Base-by-base conservation (phyloP, 2,888 invertebrate species). In the Adelphocoris suturalis region DNA sequence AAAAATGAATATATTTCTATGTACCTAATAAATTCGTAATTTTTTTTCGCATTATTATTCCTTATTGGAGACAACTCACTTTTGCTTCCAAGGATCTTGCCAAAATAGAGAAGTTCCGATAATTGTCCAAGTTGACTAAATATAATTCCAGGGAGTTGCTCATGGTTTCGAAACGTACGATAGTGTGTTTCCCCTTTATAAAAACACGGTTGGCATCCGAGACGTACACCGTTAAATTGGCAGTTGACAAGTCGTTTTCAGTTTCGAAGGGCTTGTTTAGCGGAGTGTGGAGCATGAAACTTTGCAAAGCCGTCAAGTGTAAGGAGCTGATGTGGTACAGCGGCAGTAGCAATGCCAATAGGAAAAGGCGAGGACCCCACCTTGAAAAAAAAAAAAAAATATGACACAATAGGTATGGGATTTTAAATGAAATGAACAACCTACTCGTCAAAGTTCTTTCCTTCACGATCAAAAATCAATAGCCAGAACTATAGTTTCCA, bases 301-400 rank as follows among this genome's bases (percentile, higher is more conserved):
- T 86, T 37, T 86, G 86, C 27, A 86, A n/a, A n/a, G 75, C 23
- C n/a, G 75, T 86, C 27, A 28, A 47, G 47, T 86, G 68, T 46
- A 86, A 48, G 16, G 76, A 27, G 28, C 86, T 86, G 75, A 86
- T 75, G 23, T 86, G 86, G 47, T 75, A 75, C 19, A 86, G 23
- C 16, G 75, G 47, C 11, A 86, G 52, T 46, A 86, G 47, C 14
- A 86, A 47, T 16, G 19, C 9, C 16, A 23, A 47, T 0, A 86
- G 47, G 19, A 47, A 76, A 19, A 86, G 48, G 9, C 86, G 68
- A 9, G 46, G 47, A 23, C 86, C 46, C 86, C 86, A 86, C 47
- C 86, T 86, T 23, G 1, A 23, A 82, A 47, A 4, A 48, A 57
- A 28, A 12, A 4, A 47, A 12, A 52, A 4, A 75, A 9, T n/a